Base-by-base conservation (phyloP, 2,113 vertebrate species). In the Pseudorasbora parva region DNA sequence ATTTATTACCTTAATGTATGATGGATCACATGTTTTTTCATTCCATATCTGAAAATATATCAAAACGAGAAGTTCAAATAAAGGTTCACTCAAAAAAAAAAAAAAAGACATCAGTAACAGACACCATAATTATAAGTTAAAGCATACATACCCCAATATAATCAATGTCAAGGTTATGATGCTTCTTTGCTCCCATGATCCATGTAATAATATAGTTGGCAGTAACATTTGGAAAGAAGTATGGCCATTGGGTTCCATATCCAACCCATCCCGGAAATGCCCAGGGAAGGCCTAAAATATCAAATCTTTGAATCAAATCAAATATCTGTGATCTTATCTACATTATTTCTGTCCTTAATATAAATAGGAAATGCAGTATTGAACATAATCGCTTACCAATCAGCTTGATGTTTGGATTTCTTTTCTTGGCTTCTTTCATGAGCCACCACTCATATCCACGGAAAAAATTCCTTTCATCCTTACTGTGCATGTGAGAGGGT, bases 371-470 rank as follows among this genome's bases (percentile, higher is more conserved):
- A 47, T 15, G 41, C 2, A 33, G 19, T 8, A 27, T 45, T 15
- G 15, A 79, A 47, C 11, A 41, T n/a, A 30, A 23, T 14, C 14
- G 21, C 25, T 74, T 91, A 99, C 98, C 97, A 3, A 98, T 94
- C 27, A 99, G 94, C 45, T 91, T 98, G 87, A 99, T 97, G 47
- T 94, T 80, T 2, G 97, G 96, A 87, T 99, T 99, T 88, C 98
- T 97, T 91, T 94, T 97, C 93, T 98, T 99, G 43, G 98, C 98
- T 88, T 99, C 98, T 88, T 96, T 98, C 98, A 99, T 99, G 27
- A 99, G 92, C 98, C 98, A 99, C 98, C 98, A 99, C 78, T 99
- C 97, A 51, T 99, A 99, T 2, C 98, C 98, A 54, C 96, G 93
- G 86, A 95, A 98, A 90, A 95, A 99, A 91, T 98, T 97, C 90